phyloP scores from a whole-genome alignment of 1,140 invertebrate species.

The Muscidifurax raptorellus region DNA sequence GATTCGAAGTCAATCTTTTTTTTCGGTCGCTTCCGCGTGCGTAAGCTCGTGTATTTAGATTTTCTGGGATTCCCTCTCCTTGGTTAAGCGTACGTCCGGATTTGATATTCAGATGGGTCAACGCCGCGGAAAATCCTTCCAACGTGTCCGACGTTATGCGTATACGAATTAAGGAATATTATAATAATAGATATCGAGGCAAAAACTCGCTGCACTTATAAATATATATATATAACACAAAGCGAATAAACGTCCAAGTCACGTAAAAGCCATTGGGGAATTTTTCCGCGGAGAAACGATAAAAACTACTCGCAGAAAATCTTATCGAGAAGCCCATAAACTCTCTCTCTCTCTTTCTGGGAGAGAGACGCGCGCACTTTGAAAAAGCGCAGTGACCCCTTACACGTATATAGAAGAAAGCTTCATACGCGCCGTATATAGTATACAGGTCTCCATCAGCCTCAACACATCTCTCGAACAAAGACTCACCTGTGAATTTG shows the following conservation, averaged over 20 bases:
- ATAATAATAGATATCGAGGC: background rate
- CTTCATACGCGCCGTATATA: background rate
- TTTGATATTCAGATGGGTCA: no score
- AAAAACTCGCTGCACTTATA: background rate
- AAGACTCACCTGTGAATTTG: constrained; percentile 35
- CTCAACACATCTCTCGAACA: background rate
- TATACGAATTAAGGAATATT: background rate
- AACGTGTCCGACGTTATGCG: no score
- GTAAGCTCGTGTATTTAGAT: no score
- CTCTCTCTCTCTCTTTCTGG: background rate
- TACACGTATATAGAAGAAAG: background rate
- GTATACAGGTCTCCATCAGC: background rate
- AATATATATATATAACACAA: background rate
- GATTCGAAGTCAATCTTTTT: background rate
- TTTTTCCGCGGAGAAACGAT: background rate
- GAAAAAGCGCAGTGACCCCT: constrained; percentile 9
- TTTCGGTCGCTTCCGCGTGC: background rate
- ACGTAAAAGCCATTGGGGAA: background rate
- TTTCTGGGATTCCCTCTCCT: no score
- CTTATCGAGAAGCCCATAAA: background rate
- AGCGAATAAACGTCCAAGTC: background rate
- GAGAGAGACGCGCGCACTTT: constrained; percentile 1
- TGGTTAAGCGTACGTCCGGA: no score
- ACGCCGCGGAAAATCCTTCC: no score
- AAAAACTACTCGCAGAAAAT: constrained; percentile 1